Base-by-base conservation (phyloP, 2,797 vertebrate genomes). In the Remorina albescens region DNA sequence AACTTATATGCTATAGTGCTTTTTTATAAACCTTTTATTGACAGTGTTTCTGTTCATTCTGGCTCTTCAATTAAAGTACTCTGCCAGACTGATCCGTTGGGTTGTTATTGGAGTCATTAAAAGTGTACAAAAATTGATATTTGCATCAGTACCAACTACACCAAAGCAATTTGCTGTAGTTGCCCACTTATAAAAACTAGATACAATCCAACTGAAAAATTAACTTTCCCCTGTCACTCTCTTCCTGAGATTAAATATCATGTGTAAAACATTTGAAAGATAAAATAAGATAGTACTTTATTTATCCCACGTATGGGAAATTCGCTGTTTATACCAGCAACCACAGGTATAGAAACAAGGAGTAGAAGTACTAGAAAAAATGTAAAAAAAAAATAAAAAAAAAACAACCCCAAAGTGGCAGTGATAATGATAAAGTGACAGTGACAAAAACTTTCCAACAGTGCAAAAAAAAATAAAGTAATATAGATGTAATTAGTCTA, bases 1-100 rank as follows among this genome's bases (percentile, higher is more conserved):
- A 72, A 54, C 44, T 60, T 13, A 26, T 57, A 77, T 74, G 57
- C 56, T 53, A 21, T 34, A 18, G 50, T 69, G n/a, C 37, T 58
- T 61, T 55, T 61, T 67, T 37, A 64, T 44, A 64, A 49, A 68
- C 1, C 9, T 25, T 42, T 49, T 34, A 67, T 49, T 47, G 44
- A 51, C 25, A 3, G 3, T 51, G 15, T 62, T 61, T 64, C 5
- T 59, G 7, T 25, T 34, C 25, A 28, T 36, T 44, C 15, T 34
- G 16, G 66, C 39, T 66, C 16, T 61, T 21, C 41, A 59, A n/a
- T 55, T 63, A 49, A 62, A 58, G 42, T 19, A 19, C 8, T 37
- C 49, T 46, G n/a, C 51, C 25, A 56, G 25, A 36, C 36, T 25
- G 23, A 36, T 67, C 28, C 55, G 49, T 66, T 66, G 49, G 23